Evolutionary conservation across 2,888 invertebrate species (phyloP), one percentile per base, ranked within the genome.

Genomic region (Operophtera brumata): DNA sequence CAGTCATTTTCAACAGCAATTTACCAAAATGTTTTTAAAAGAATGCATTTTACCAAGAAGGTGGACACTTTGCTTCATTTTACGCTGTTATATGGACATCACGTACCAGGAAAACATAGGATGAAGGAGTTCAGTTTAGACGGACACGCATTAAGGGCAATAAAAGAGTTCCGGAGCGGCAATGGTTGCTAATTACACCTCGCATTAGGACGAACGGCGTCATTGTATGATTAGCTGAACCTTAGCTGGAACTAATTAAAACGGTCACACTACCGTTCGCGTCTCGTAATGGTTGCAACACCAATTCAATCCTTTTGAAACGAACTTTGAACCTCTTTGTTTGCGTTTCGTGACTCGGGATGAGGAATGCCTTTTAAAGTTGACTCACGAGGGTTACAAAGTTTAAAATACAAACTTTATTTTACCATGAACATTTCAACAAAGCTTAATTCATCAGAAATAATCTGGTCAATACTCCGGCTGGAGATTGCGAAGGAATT

Each of bases 121-220:
- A 67, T 66, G 66, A 65, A 61, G 61, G 55, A 59, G 61, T 58
- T 62, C 51, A 54, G 56, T 61, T 74, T 67, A 60, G 63, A 53
- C 59, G 65, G 64, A 68, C 48, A 52, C 45, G 45, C 77, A 79
- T 82, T 83, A 79, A 73, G 71, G 63, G 69, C 71, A 80, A 80
- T 83, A 77, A 82, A 80, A 76, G 72, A 76, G 75, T 77, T 78
- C 79, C 77, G 77, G 75, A 62, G 73, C 70, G 73, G 66, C 71
- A 71, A 74, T 76, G 67, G 68, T 68, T 67, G 75, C 79, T 85
- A 86, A 85, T 85, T 85, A 78, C 80, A 65, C 61, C 64, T 57
- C 68, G 71, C 78, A 82, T 83, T 80, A 80, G 75, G 69, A 54
- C 60, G 64, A 59, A 61, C 73, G 75, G 73, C 70, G 69, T 73